These are phyloP conservation scores for Lipophrys pholis DNA, from an alignment of 2,113 vertebrate species.

Conservation along the genomic window DNA sequence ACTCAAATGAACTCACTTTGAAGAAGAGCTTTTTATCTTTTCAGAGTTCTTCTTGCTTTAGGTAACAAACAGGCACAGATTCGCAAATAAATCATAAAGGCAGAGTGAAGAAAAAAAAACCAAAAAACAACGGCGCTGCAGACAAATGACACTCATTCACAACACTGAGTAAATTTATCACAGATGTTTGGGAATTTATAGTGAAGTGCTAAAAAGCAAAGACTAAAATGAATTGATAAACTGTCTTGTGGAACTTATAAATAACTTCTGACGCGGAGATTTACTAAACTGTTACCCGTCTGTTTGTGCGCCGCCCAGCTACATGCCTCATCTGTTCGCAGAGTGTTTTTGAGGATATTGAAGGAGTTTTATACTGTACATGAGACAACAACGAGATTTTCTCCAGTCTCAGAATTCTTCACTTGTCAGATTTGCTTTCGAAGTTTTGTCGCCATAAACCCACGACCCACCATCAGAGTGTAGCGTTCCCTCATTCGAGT, in stretches of 20 bases:
- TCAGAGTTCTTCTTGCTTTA: constrained; percentile 48
- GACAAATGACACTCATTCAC: constrained; percentile 48
- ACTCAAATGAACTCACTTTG: constrained; percentile 54
- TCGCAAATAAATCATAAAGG: constrained; percentile 58
- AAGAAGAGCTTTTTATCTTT: constrained; percentile 66
- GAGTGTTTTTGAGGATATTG: constrained; percentile 6
- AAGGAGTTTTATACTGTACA: constrained; percentile 4
- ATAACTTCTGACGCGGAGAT: constrained; percentile 30
- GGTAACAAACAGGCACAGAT: constrained; percentile 56
- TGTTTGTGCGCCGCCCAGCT: constrained; percentile 12
- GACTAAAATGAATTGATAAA: constrained; percentile 42
- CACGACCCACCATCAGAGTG: constrained; percentile 32
- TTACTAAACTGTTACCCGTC: constrained; percentile 27
- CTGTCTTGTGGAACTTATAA: constrained; percentile 30
- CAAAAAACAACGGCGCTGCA: constrained; percentile 33
- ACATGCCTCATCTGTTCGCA: not conserved
- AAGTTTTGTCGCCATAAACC: constrained; percentile 58
- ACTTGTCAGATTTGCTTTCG: constrained; percentile 47
- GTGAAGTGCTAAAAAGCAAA: constrained; percentile 28
- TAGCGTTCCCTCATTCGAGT: constrained; percentile 38
- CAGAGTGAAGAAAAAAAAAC: constrained; percentile 28
- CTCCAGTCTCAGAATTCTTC: constrained; percentile 34
- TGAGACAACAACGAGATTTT: constrained; percentile 12
- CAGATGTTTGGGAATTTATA: constrained; percentile 47
- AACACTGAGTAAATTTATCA: constrained; percentile 45